Percentiles rank a stretch among this genome's conserved stretches.
Conservation (phyloP, 2,113 vertebrate species). For the Lonchura striata region DNA sequence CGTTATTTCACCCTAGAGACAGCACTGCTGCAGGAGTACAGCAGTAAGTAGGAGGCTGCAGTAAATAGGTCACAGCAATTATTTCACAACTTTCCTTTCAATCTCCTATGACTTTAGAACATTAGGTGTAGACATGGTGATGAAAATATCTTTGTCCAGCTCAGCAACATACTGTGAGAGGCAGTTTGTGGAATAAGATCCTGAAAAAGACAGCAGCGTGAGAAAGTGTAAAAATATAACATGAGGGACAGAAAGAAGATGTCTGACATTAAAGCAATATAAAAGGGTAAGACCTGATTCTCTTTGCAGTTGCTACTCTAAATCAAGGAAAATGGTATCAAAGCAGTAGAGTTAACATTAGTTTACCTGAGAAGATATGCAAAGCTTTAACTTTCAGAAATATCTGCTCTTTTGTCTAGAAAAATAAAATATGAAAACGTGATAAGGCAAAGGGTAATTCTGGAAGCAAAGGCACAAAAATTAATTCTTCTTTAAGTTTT, state of each 20-base stretch:
- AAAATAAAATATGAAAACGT: not conserved
- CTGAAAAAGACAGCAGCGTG: constrained; percentile 17
- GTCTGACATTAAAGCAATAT: not conserved
- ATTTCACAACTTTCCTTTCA: constrained; percentile 17
- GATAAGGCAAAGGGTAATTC: not conserved
- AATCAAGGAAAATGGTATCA: not conserved
- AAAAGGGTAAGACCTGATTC: not conserved
- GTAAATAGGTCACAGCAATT: constrained; percentile 53
- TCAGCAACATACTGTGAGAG: constrained; percentile 35
- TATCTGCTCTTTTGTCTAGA: not conserved
- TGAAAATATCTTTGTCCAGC: constrained; percentile 43
- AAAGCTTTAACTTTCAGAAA: not conserved
- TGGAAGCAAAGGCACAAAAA: not conserved
- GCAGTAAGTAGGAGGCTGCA: not conserved
- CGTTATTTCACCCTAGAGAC: not conserved
- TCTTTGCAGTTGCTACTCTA: not conserved
- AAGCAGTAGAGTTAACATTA: not conserved
- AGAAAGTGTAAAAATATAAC: constrained; percentile 18
- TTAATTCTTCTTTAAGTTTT: not conserved
- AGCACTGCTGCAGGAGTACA: not conserved
- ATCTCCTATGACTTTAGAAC: constrained; percentile 1
- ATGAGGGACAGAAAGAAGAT: not conserved
- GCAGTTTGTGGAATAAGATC: not conserved
- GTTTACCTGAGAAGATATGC: not conserved
- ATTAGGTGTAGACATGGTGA: not conserved